Evolutionary conservation across 2,113 vertebrate genomes (phyloP).

Genomic region (Himantopus leucocephalus): DNA sequence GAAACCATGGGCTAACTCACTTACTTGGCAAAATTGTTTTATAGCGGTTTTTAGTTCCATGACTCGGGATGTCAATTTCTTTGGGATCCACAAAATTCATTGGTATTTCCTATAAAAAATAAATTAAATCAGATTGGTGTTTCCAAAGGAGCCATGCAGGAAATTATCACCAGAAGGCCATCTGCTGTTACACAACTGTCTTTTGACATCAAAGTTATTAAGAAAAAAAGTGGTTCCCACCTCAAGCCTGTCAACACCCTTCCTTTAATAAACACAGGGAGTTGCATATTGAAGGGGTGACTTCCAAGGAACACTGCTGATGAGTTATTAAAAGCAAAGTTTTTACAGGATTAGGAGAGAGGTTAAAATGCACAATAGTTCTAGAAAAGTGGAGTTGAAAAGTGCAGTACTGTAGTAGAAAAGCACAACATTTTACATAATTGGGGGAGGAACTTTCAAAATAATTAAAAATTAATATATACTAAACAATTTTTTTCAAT

Average conservation of each 20-base stretch:
- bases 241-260: slow-evolving; percentile 64
- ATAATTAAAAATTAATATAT: not conserved
- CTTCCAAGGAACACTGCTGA: slow-evolving; percentile 48
- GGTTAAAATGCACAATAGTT: not conserved
- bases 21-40: slow-evolving; percentile 98
- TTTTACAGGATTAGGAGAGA: slow-evolving; percentile 11
- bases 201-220: slow-evolving; percentile 67
- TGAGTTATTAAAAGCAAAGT: slow-evolving; percentile 15
- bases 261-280: slow-evolving; percentile 69
- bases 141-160: slow-evolving; percentile 62
- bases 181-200: slow-evolving; percentile 49
- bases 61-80: slow-evolving; percentile 90
- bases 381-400: not conserved
- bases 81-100: slow-evolving; percentile 99
- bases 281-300: not conserved
- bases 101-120: slow-evolving; percentile 90
- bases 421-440: not conserved
- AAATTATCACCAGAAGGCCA: slow-evolving; percentile 61
- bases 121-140: slow-evolving; percentile 62
- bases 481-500: not conserved
- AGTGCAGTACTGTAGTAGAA: not conserved
- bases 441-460: not conserved
- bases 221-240: slow-evolving; percentile 55
- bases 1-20: slow-evolving; percentile 60
- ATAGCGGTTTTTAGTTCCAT: slow-evolving; percentile 96